Conservation (phyloP, 2,888 invertebrate species). For the Zaprionus bogoriensis region DNA sequence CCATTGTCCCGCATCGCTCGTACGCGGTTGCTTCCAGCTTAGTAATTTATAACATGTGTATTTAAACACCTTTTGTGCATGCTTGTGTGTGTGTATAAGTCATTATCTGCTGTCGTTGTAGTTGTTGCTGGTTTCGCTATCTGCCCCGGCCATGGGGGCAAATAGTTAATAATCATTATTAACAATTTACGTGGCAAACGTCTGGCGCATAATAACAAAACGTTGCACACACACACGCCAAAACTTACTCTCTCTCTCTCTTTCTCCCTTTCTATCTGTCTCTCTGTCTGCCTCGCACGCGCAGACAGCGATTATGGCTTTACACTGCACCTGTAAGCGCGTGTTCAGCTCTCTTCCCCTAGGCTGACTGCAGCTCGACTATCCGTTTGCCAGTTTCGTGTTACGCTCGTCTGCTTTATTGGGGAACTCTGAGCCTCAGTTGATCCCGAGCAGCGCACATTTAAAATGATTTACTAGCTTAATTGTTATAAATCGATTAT, state of each 20-base stretch:
- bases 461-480: constrained; percentile 14
- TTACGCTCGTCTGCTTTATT: no score
- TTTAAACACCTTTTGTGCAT: neutral
- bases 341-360: neutral
- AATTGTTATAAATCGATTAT: constrained; percentile 3
- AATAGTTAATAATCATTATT: constrained; percentile 66
- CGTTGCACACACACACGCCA: constrained; percentile 14
- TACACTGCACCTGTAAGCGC: constrained; percentile 7
- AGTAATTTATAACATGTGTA: neutral
- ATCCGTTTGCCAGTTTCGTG: neutral
- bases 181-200: constrained; percentile 51
- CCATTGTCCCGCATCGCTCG: neutral
- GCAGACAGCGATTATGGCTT: constrained; percentile 17
- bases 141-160: constrained; percentile 7
- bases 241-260: neutral
- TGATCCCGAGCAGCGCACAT: neutral
- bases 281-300: no score
- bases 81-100: neutral
- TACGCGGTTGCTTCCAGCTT: neutral
- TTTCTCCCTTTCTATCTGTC: neutral
- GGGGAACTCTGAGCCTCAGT: neutral
- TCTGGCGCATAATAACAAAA: constrained; percentile 46
- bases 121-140: constrained; percentile 1
- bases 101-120: neutral
- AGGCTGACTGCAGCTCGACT: no score